These are phyloP conservation scores for Psilopsiagon aymara DNA, from an alignment of 2,113 vertebrate genomes.

Conservation along the genomic window DNA sequence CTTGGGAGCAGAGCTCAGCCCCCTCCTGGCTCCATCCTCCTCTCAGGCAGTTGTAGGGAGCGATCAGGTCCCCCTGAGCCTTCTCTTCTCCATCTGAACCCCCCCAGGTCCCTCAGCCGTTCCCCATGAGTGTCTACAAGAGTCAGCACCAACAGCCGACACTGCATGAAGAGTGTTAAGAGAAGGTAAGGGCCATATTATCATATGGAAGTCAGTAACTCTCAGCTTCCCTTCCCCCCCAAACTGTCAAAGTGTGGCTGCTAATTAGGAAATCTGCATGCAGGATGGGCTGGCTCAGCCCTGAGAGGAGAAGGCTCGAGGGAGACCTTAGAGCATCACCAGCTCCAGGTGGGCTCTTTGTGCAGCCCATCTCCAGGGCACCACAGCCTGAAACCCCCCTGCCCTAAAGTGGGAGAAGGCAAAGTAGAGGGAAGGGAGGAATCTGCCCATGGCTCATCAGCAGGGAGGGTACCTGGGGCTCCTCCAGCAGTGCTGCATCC, in stretches of 20 bases:
- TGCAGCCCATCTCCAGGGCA: background rate
- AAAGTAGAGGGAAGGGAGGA: background rate
- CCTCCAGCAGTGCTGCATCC: background rate
- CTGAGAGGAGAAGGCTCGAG: background rate
- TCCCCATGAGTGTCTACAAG: background rate
- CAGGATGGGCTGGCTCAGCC: background rate
- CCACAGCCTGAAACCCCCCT: background rate
- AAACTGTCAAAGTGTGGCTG: background rate
- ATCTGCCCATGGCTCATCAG: background rate
- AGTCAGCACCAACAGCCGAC: background rate
- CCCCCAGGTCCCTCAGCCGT: background rate
- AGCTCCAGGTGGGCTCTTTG: background rate
- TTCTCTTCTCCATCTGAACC: background rate
- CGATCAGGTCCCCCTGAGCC: background rate
- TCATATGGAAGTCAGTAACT: rapidly evolving
- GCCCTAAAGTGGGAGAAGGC: background rate
- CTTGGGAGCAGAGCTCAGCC: too few relatives aligned
- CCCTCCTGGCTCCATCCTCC: too few relatives aligned
- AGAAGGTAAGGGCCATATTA: background rate
- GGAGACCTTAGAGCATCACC: background rate
- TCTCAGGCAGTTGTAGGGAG: background rate
- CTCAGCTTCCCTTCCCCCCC: background rate
- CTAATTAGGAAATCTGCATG: background rate
- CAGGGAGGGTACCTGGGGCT: background rate
- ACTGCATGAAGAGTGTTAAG: background rate